These are phyloP conservation scores for Lineus longissimus DNA, from an alignment of 1,140 invertebrate species.

Conservation along the genomic window DNA sequence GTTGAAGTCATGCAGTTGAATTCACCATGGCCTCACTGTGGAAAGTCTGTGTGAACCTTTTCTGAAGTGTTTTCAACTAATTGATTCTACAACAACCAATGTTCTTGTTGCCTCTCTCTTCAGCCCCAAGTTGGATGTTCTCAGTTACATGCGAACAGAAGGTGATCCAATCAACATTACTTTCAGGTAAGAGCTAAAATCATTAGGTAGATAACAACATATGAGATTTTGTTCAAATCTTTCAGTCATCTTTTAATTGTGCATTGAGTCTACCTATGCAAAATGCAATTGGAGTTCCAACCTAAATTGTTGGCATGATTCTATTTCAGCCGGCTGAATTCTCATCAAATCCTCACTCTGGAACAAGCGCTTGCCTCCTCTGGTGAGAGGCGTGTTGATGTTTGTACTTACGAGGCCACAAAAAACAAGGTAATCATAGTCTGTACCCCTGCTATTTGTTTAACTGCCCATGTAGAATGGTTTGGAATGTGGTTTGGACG, in stretches of 20 bases:
- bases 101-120: conserved; percentile 22
- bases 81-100: no score
- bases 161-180: conserved; percentile 39
- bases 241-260: background rate
- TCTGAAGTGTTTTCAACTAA: no score
- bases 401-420: conserved; percentile 68
- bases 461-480: no score
- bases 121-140: conserved; percentile 41
- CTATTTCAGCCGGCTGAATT: conserved; percentile 63
- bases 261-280: background rate
- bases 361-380: conserved; percentile 73
- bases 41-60: no score
- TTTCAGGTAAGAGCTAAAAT: conserved; percentile 35
- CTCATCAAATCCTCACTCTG: conserved; percentile 68
- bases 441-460: no score
- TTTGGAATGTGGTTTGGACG: no score
- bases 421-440: conserved; percentile 57
- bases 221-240: background rate
- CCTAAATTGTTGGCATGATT: conserved; percentile 55
- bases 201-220: no score
- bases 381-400: conserved; percentile 72
- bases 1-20: no score
- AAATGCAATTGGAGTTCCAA: background rate
- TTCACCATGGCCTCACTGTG: no score
- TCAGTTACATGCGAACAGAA: conserved; percentile 42